These are phyloP conservation scores for Stictonetta naevosa DNA, from an alignment of 2,113 vertebrate species.

Conservation along the genomic window DNA sequence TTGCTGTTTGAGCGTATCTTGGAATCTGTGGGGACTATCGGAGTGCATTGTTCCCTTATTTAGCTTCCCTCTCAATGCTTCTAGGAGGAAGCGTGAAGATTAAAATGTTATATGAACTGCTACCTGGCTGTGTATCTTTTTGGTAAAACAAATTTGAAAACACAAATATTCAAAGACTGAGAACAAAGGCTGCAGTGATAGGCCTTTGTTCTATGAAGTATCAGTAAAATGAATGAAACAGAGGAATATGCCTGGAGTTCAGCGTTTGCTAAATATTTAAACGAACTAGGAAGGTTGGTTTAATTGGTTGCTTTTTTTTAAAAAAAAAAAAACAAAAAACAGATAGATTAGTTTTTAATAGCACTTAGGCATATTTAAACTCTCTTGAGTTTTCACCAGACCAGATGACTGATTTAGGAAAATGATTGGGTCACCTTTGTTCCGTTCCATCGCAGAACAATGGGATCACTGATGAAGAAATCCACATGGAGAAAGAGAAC, in stretches of 20 bases:
- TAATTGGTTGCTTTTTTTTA: background rate
- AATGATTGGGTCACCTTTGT: conserved; percentile 16
- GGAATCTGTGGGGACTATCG: background rate
- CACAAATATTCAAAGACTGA: background rate
- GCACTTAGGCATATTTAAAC: background rate
- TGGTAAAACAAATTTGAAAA: background rate
- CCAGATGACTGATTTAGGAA: background rate
- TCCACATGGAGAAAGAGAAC: background rate
- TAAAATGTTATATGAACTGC: background rate
- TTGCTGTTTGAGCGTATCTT: background rate
- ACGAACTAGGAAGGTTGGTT: background rate
- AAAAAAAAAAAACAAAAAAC: too few relatives aligned
- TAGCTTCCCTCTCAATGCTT: background rate
- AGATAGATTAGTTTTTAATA: background rate
- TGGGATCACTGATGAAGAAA: conserved; percentile 34
- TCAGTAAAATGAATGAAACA: background rate
- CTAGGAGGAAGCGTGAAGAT: background rate
- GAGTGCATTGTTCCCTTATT: background rate
- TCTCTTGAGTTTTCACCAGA: background rate
- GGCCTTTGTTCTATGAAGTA: background rate
- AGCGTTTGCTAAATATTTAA: background rate
- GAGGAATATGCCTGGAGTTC: background rate
- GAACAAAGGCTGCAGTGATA: background rate
- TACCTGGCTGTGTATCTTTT: background rate
- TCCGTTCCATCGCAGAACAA: background rate